Conservation (phyloP, 1,140 invertebrate species). For the Euwallacea fornicatus region DNA sequence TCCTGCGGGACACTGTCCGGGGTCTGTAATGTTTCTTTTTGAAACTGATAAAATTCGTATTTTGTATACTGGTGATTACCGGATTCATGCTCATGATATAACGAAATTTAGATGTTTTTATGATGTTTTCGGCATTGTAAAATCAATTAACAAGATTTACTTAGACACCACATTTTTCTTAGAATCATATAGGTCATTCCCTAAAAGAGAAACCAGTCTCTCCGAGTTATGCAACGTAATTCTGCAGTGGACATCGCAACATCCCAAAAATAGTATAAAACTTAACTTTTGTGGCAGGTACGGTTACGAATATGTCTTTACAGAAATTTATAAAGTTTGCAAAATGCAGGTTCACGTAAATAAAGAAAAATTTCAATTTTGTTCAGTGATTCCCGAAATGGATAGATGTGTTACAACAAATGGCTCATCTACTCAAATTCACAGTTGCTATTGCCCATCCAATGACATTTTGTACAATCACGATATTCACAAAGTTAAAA, state of each 20-base stretch:
- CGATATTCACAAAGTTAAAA: slow-evolving; percentile 46
- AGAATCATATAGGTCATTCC: slow-evolving; percentile 57
- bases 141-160: slow-evolving; percentile 64
- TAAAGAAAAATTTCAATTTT: slow-evolving; percentile 48
- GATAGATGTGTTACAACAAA: slow-evolving; percentile 53
- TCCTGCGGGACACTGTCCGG: slow-evolving; percentile 71
- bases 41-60: slow-evolving; percentile 55
- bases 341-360: slow-evolving; percentile 60
- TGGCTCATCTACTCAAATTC: slow-evolving; percentile 52
- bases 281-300: slow-evolving; percentile 59
- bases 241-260: slow-evolving; percentile 58
- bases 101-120: slow-evolving; percentile 61
- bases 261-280: slow-evolving; percentile 56
- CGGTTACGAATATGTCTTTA: slow-evolving; percentile 64
- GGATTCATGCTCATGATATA: slow-evolving; percentile 60
- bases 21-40: slow-evolving; percentile 75
- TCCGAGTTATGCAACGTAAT: slow-evolving; percentile 56
- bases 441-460: slow-evolving; percentile 45
- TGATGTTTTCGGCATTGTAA: slow-evolving; percentile 53
- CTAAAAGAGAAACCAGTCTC: slow-evolving; percentile 60
- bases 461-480: slow-evolving; percentile 43
- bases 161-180: slow-evolving; percentile 72
- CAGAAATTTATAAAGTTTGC: slow-evolving; percentile 58
- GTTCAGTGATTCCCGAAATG: slow-evolving; percentile 54
- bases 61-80: slow-evolving; percentile 73